Evolutionary conservation across 2,888 invertebrate genomes (phyloP), one percentile per base, ranked within the genome.

Genomic region (Lycophotia porphyrea): DNA sequence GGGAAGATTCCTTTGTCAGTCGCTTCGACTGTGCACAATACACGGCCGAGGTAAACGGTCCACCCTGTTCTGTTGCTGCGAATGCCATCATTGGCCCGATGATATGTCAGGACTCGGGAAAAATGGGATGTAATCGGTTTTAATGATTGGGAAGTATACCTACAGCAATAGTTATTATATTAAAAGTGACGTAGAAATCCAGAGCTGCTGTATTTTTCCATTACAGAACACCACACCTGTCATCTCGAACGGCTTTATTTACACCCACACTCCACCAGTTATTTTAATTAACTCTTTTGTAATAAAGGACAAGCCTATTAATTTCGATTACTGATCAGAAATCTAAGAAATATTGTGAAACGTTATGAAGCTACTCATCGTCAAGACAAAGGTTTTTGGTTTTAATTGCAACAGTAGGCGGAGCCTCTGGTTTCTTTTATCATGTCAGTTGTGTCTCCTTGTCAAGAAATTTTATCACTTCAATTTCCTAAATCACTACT

Each of bases 1-100:
- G 86, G 78, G 75, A 89, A 92, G 90, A 91, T 91, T 90, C 89
- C 78, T 90, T 90, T 91, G 92, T 92, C 87, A 86, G 74, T 83
- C 79, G 84, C 84, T 84, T 84, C 84, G 79, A 78, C 81, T 69
- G 68, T 79, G 74, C 77, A 85, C 88, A 88, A 85, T 82, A 88
- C 72, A 68, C 55, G 81, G 60, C 67, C 72, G 76, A 86, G 85
- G 91, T 89, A 87, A 88, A 78, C 85, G 87, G 73, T 87, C 73
- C 67, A 52, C 47, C 36, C 44, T 60, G 71, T 55, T 72, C 75
- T 69, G 79, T 76, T 13, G 58, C 69, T 52, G 34, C 9, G 27
- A 13, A 27, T 71, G 21, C 69, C 66, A 74, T 72, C 69, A 64
- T 74, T 70, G 39, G 31, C 55, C 49, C 47, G 55, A 58, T 71